phyloP scores from a whole-genome alignment of 2,797 vertebrate genomes.

The Acanthurus tractus region DNA sequence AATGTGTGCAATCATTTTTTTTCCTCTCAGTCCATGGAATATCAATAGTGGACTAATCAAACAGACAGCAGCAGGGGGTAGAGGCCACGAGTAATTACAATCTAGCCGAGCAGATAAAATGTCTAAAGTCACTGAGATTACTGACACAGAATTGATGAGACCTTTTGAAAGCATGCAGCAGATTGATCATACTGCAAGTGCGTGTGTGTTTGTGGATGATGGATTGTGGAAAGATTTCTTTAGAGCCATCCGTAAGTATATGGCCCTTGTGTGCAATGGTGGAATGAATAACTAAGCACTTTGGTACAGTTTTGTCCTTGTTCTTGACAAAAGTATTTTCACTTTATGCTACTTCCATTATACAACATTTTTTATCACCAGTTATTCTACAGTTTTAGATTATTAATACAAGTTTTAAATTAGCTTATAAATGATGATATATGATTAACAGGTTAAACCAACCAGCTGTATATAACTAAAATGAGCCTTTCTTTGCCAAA shows the following conservation, averaged over 20 bases:
- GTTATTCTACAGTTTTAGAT: neutral
- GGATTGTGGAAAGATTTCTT: conserved; percentile 3
- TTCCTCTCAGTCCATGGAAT: conserved; percentile 35
- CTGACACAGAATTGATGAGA: conserved; percentile 57
- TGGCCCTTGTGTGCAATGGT: no score
- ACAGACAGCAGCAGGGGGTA: conserved; percentile 42
- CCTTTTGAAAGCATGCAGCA: conserved; percentile 32
- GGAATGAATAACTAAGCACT: no score
- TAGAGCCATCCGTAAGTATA: neutral
- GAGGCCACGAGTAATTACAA: conserved; percentile 55
- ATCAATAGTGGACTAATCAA: conserved; percentile 60
- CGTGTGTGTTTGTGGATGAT: conserved; percentile 19
- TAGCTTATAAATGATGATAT: neutral
- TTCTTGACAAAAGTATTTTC: neutral
- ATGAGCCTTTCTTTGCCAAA: neutral
- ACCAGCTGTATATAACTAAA: no score
- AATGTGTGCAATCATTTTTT: conserved; percentile 47
- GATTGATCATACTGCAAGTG: conserved; percentile 19
- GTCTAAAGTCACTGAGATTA: conserved; percentile 41
- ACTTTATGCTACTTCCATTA: neutral
- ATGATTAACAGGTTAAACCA: neutral
- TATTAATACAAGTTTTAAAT: no score
- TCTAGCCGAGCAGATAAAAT: conserved; percentile 37
- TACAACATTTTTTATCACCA: neutral
- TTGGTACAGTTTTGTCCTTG: neutral